phyloP scores from a whole-genome alignment of 2,797 vertebrate genomes.

The Ateles fusciceps region DNA sequence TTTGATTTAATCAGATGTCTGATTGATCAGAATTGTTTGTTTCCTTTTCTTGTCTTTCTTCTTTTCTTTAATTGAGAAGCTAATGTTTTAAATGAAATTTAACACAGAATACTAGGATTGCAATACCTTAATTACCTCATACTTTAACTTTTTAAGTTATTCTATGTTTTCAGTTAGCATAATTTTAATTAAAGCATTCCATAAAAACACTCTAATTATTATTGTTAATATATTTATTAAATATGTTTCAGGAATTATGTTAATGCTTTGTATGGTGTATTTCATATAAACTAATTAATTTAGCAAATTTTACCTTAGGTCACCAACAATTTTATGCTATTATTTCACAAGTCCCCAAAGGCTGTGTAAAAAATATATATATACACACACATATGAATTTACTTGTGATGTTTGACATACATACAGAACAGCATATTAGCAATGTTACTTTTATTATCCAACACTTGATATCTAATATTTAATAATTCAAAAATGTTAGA shows the following conservation, averaged over 20 bases:
- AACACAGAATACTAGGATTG: background rate
- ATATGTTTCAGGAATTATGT: background rate
- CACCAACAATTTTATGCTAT: background rate
- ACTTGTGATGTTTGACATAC: background rate
- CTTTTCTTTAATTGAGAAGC: background rate
- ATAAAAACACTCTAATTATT: background rate
- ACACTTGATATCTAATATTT: background rate
- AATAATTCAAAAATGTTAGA: background rate
- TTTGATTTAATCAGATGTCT: background rate
- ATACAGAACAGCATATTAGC: background rate
- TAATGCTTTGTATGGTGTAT: background rate
- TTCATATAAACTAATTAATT: background rate
- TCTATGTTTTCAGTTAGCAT: background rate
- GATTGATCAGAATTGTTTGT: background rate
- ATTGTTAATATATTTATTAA: conserved; percentile 15
- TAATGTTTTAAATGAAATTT: conserved; percentile 8
- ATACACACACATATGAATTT: background rate
- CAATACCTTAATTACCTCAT: background rate
- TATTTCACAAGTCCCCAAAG: background rate
- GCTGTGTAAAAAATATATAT: background rate
- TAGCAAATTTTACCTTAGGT: background rate
- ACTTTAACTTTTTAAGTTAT: conserved; percentile 17
- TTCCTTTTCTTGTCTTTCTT: background rate
- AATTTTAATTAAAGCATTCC: background rate
- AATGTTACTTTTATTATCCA: background rate